A percentile compares a stretch with the other conserved stretches of the same genome.
Evolutionary conservation across 2,888 invertebrate species (phyloP).

Genomic region (Steinernema scapterisci): DNA sequence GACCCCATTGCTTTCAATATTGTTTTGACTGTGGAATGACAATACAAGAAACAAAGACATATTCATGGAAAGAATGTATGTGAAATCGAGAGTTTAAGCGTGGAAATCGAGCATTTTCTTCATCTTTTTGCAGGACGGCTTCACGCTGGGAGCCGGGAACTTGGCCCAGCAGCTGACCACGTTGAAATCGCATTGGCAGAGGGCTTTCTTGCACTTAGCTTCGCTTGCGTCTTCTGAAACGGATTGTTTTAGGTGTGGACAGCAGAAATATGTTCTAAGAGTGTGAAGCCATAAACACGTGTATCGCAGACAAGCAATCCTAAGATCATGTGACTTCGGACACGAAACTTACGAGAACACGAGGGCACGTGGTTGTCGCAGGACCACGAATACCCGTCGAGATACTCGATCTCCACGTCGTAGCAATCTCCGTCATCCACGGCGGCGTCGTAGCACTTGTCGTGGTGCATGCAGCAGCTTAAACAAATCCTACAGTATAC

Average conservation of each 20-base stretch:
- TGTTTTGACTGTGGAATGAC: too few species aligned
- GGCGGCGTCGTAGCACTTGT: conserved; percentile 64
- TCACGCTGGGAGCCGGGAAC: conserved; percentile 50
- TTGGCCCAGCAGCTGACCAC: conserved; percentile 61
- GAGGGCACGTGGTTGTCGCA: conserved; percentile 47
- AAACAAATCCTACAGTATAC: conserved; percentile 32
- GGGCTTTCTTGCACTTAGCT: conserved; percentile 51
- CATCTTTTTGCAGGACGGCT: conserved; percentile 34
- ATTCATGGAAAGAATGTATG: too few species aligned
- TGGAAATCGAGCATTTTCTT: not conserved
- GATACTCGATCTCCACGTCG: conserved; percentile 60
- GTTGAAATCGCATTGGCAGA: conserved; percentile 57
- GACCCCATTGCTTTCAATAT: too few species aligned
- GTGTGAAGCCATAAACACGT: not conserved
- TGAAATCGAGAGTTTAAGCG: not conserved
- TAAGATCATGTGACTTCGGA: not conserved
- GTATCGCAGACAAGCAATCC: too few species aligned
- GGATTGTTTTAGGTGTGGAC: not conserved
- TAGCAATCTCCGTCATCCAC: conserved; percentile 53
- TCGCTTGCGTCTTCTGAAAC: conserved; percentile 34
- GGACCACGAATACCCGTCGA: conserved; percentile 55
- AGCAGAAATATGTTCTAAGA: not conserved
- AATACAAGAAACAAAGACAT: too few species aligned
- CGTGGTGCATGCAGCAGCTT: conserved; percentile 63
- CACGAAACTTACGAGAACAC: conserved; percentile 41